Evolutionary conservation across 2,797 vertebrate genomes (phyloP), one percentile per base, ranked within the genome.

Genomic region (Esox masquinongy): DNA sequence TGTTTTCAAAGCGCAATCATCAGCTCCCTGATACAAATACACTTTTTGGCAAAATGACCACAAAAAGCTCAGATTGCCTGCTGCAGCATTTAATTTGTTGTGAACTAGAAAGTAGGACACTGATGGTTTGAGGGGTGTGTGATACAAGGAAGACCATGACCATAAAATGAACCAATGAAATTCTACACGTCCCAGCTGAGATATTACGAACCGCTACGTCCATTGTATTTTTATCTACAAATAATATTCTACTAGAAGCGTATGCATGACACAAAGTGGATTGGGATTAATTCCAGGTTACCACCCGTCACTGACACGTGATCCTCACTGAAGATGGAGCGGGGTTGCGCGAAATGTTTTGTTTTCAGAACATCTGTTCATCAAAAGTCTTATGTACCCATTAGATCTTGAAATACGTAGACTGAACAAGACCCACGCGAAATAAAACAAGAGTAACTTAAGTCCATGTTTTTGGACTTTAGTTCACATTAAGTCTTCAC

Each of bases 1-100:
- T 36, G 34, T 72, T 61, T 75, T 84, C 70, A 74, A 70, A 66
- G n/a, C 71, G 70, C 70, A 78, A 29, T 84, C 68, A 70, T 73
- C 53, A 69, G 68, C 24, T 61, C 51, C 39, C 59, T 53, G n/a
- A 43, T n/a, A 31, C 24, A 49, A 59, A 56, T 70, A 70, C 34
- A 64, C 36, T 43, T 51, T n/a, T 73, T 67, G 3, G 39, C 12
- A 50, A 75, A 74, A 61, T 71, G 64, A 80, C 47, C 56, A 61
- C 36, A 39, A 39, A 39, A 0, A 39, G 5, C 36, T 39, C 2
- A 63, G 29, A 63, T 63, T 11, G 11, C 59, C 63, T 36, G 15
- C 72, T 24, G 39, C 16, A 31, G 73, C 16, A 24, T 59, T 67
- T 47, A 50, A 43, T 70, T 26, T 50, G 69, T 26, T 24, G n/a